Evolutionary conservation across 2,797 vertebrate species (phyloP), one percentile per base, ranked within the genome.

Genomic region (Allobates femoralis): DNA sequence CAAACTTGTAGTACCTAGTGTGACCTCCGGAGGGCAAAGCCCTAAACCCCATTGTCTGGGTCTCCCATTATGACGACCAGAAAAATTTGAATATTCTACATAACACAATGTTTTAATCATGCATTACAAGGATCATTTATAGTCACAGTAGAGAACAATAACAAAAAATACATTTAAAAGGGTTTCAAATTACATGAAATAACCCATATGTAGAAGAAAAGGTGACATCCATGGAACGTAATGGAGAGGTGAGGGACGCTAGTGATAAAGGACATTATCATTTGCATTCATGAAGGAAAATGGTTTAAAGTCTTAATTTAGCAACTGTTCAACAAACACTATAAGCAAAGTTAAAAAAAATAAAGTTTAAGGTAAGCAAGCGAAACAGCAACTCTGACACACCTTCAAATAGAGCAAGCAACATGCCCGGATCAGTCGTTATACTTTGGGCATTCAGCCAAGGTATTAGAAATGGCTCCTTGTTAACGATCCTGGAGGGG

Each of bases 361-460:
- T 16, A 6, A 41, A 62, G 26, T 32, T 26, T n/a, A 76, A 77
- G 1, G 32, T 51, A 60, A 37, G 21, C 73, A 60, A 67, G 85
- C 79, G 62, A n/a, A 75, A 11, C 10, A 30, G 26, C 30, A 56
- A 67, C 41, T 76, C n/a, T 69, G 56, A 88, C 87, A 85, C 92
- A 99, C 98, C 98, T 94, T 96, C 92, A 90, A 99, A 98, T 28
- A 98, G 92, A 46, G 94, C 92, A 86, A 97, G 37, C 37, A 99
- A 93, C 23, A 77, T 90, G 89, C 96, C 94, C 3, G 94, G 93
- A 26, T 96, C 93, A 0, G 96, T 96, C 89, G 93, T 95, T 89
- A 98, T 78, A 90, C 97, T 96, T 89, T 92, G 87, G 51, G 86
- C 64, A 0, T 92, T 93, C 88, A 92, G 93, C 98, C 98, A 99